Conservation (phyloP, 2,888 invertebrate genomes). For the Tenthredo livida region DNA sequence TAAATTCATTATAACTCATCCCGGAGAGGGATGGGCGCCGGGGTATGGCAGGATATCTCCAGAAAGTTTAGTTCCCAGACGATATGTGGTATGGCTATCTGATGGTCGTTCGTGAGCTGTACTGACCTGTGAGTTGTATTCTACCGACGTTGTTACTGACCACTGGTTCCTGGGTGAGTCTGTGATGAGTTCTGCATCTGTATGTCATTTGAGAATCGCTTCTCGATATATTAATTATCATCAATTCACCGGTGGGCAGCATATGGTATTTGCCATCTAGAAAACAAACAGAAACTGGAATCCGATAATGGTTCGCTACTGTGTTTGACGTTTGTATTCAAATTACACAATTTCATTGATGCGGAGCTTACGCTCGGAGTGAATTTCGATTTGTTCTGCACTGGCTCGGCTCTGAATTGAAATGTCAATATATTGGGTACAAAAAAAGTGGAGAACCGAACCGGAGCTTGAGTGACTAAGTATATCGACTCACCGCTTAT, state of each 20-base stretch:
- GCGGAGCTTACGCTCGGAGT: neutral
- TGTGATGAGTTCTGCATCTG: conserved; percentile 82
- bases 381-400: neutral
- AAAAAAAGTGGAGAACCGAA: neutral
- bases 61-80: neutral
- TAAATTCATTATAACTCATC: conserved; percentile 24
- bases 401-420: neutral
- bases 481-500: conserved; percentile 78
- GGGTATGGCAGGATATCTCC: too few species aligned
- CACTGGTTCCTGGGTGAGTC: conserved; percentile 81
- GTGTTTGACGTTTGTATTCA: conserved; percentile 40
- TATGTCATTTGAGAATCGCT: conserved; percentile 81
- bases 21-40: neutral
- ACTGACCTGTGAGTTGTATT: conserved; percentile 81
- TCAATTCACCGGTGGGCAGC: conserved; percentile 81
- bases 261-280: conserved; percentile 82
- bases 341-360: conserved; percentile 31
- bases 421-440: too few species aligned
- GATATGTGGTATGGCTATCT: too few species aligned
- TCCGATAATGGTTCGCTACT: conserved; percentile 31
- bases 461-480: neutral
- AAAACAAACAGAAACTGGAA: conserved; percentile 55
- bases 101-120: too few species aligned
- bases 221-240: conserved; percentile 82
- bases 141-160: conserved; percentile 81